A percentile compares a stretch with the other conserved stretches of the same genome.
Conservation (phyloP, 2,113 vertebrate species). For the Stigmatopora nigra region DNA sequence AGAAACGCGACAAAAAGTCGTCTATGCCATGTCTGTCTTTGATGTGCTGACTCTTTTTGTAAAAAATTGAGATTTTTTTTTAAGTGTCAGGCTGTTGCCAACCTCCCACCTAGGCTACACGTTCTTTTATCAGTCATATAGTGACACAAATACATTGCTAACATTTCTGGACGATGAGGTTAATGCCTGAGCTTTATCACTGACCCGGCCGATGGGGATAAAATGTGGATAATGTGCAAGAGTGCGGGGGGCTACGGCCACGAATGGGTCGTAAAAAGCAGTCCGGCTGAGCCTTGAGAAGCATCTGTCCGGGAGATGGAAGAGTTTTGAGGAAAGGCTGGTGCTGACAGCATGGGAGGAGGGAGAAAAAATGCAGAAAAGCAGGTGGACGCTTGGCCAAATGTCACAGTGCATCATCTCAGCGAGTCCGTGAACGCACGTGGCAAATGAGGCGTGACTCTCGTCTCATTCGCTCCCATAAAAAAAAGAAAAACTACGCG, state of each 20-base stretch:
- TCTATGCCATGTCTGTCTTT: constrained; percentile 38
- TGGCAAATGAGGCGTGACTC: constrained; percentile 55
- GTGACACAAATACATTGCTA: constrained; percentile 25
- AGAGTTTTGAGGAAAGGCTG: constrained; percentile 15
- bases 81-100: constrained; percentile 12
- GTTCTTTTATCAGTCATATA: constrained; percentile 35
- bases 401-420: constrained; percentile 45
- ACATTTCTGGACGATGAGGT: constrained; percentile 42
- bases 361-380: constrained; percentile 22
- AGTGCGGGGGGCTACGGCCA: constrained; percentile 29
- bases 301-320: constrained; percentile 50
- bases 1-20: constrained; percentile 42
- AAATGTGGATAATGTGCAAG: constrained; percentile 33
- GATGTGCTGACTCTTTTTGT: constrained; percentile 38
- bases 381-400: constrained; percentile 27
- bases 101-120: constrained; percentile 2
- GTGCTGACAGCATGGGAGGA: constrained; percentile 14
- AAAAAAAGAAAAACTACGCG: constrained; percentile 5
- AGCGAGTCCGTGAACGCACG: constrained; percentile 34
- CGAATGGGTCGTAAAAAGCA: constrained; percentile 56
- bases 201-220: constrained; percentile 32
- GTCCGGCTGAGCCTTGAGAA: constrained; percentile 60
- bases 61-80: constrained; percentile 39
- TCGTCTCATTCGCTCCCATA: constrained; percentile 25
- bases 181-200: constrained; percentile 29